These are phyloP conservation scores for Drosophila grimshawi DNA, from an alignment of 1,140 invertebrate genomes.

Conservation along the genomic window DNA sequence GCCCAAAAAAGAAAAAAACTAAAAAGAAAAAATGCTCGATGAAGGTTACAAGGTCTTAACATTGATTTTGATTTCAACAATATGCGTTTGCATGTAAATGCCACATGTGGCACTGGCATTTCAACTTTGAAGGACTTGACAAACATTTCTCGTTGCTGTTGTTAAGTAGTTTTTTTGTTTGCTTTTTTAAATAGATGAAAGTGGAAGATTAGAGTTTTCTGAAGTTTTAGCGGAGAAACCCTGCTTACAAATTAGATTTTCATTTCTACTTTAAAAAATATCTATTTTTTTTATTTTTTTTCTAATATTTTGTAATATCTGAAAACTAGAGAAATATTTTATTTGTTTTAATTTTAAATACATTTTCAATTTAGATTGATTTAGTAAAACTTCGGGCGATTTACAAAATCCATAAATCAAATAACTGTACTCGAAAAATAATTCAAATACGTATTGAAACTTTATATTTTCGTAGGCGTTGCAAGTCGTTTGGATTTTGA, in stretches of 20 bases:
- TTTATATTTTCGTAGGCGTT: background rate
- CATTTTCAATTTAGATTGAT: too few species aligned
- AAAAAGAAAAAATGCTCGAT: slow-evolving; percentile 2
- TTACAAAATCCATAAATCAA: background rate
- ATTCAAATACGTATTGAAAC: slow-evolving; percentile 8
- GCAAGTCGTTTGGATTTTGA: background rate
- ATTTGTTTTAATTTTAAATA: too few species aligned
- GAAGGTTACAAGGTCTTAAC: slow-evolving; percentile 57
- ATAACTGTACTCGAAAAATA: slow-evolving; percentile 1
- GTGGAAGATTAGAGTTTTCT: too few species aligned
- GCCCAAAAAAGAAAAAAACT: slow-evolving; percentile 22
- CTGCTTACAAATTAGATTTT: too few species aligned
- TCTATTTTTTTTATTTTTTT: too few species aligned
- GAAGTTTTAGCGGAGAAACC: too few species aligned
- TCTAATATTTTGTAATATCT: too few species aligned
- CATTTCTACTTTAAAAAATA: too few species aligned
- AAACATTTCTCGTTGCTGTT: slow-evolving; percentile 1
- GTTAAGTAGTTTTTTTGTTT: background rate
- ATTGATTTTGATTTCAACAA: slow-evolving; percentile 59
- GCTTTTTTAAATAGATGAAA: background rate
- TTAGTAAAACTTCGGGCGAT: too few species aligned
- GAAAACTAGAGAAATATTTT: too few species aligned
- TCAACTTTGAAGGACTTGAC: slow-evolving; percentile 39
- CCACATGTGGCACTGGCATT: slow-evolving; percentile 32
- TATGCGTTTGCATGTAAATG: slow-evolving; percentile 12